Conservation (phyloP, 2,113 vertebrate species). For the Neofelis nebulosa region DNA sequence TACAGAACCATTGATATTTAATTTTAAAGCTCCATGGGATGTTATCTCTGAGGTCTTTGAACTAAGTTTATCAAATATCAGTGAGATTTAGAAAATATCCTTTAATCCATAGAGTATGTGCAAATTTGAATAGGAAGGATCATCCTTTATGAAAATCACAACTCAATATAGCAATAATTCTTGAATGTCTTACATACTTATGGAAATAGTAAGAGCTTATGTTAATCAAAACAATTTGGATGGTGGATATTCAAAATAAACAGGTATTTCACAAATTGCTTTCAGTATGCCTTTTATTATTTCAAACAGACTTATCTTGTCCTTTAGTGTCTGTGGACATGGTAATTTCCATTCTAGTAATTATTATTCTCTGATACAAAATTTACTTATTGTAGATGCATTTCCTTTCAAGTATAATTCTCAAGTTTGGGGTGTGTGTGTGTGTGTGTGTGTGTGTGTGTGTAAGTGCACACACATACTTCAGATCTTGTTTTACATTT, state of each 20-base stretch:
- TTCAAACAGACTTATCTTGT: background rate
- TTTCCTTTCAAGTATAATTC: constrained; percentile 3
- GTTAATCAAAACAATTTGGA: background rate
- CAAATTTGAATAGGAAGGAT: background rate
- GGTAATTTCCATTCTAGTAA: background rate
- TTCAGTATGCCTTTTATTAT: background rate
- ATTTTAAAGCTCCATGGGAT: constrained; percentile 29
- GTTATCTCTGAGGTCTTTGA: constrained; percentile 24
- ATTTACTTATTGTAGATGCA: background rate
- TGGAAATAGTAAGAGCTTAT: background rate
- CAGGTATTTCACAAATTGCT: background rate
- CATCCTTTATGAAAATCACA: background rate
- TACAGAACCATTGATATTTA: constrained; percentile 52
- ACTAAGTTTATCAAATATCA: constrained; percentile 17
- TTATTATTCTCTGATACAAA: constrained; percentile 3
- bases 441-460: background rate
- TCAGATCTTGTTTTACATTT: background rate
- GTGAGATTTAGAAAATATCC: background rate
- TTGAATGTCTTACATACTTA: background rate
- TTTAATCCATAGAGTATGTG: background rate
- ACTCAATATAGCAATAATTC: background rate
- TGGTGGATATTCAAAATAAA: background rate
- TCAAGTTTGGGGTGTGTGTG: background rate
- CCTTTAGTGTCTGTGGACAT: background rate
- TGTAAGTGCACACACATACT: too few relatives aligned